Evolutionary conservation across 2,888 invertebrate species (phyloP).

Genomic region (Agonopterix alstromeriana): DNA sequence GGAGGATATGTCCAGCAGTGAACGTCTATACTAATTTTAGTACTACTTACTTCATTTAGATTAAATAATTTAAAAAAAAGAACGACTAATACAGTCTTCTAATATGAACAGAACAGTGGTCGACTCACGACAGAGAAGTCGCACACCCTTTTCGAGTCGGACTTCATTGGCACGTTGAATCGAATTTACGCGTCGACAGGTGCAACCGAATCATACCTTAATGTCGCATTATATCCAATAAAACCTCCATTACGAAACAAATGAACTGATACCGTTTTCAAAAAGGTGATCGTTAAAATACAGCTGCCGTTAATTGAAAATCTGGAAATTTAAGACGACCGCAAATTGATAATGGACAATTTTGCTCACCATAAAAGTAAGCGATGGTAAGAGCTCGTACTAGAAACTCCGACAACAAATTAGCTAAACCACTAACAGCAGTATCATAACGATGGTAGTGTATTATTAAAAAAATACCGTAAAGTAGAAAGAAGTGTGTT

Average conservation of each 20-base stretch:
- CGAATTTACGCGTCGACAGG: conserved; percentile 16
- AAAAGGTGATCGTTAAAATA: too few species aligned
- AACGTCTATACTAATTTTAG: too few species aligned
- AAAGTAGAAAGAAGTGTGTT: conserved; percentile 47
- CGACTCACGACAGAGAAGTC: conserved; percentile 2
- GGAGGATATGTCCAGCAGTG: too few species aligned
- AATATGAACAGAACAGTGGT: conserved; percentile 5
- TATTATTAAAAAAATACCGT: conserved; percentile 34
- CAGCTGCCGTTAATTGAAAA: background rate
- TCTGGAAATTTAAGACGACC: too few species aligned
- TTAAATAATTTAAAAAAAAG: too few species aligned
- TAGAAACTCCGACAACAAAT: conserved; percentile 2
- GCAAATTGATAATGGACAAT: too few species aligned
- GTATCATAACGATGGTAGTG: conserved; percentile 7
- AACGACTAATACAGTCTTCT: background rate
- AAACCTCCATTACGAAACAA: conserved; percentile 2
- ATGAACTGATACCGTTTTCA: too few species aligned
- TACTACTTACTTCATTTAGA: too few species aligned
- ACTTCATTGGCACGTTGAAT: conserved; percentile 16
- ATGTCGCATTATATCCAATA: conserved; percentile 16
- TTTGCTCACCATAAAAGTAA: too few species aligned
- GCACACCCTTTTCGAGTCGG: conserved; percentile 10
- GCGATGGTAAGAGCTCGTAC: too few species aligned
- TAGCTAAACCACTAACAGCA: conserved; percentile 8
- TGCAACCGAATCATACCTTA: conserved; percentile 17